Evolutionary conservation across 2,888 invertebrate genomes (phyloP).

Genomic region (Euzophera pinguis): DNA sequence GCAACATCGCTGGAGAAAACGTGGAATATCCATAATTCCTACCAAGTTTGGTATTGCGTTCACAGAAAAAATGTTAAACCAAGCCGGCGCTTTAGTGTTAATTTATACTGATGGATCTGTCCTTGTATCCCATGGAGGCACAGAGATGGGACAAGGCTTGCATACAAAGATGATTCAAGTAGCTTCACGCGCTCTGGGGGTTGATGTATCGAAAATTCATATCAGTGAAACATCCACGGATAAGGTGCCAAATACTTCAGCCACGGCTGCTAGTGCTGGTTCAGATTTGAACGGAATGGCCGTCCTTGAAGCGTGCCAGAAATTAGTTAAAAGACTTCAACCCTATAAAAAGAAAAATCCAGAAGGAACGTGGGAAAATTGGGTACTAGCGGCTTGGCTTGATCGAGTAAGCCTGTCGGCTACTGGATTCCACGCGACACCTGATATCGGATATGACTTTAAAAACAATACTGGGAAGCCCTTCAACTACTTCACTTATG

Average conservation of each 20-base stretch:
- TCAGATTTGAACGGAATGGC: slow-evolving; percentile 97
- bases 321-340: slow-evolving; percentile 84
- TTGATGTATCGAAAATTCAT: slow-evolving; percentile 86
- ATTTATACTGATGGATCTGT: slow-evolving; percentile 95
- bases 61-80: slow-evolving; percentile 87
- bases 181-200: slow-evolving; percentile 85
- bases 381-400: slow-evolving; percentile 88
- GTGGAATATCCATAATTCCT: slow-evolving; percentile 90
- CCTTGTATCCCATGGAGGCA: slow-evolving; percentile 93
- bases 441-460: slow-evolving; percentile 86
- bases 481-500: slow-evolving; percentile 93
- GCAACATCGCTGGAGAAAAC: slow-evolving; percentile 90
- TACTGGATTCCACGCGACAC: slow-evolving; percentile 90
- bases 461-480: slow-evolving; percentile 84
- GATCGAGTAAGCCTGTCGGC: slow-evolving; percentile 89
- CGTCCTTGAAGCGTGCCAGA: slow-evolving; percentile 89
- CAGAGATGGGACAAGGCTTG: slow-evolving; percentile 98
- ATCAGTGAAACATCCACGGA: slow-evolving; percentile 92
- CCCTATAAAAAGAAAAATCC: slow-evolving; percentile 88
- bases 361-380: slow-evolving; percentile 89
- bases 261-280: slow-evolving; percentile 93
- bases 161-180: slow-evolving; percentile 98
- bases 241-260: slow-evolving; percentile 94
- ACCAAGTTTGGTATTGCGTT: slow-evolving; percentile 93
- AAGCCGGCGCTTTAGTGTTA: slow-evolving; percentile 92